Percentiles rank a stretch among this genome's conserved stretches.
phyloP scores from a whole-genome alignment of 1,140 invertebrate species.

The Dendrolimus kikuchii region DNA sequence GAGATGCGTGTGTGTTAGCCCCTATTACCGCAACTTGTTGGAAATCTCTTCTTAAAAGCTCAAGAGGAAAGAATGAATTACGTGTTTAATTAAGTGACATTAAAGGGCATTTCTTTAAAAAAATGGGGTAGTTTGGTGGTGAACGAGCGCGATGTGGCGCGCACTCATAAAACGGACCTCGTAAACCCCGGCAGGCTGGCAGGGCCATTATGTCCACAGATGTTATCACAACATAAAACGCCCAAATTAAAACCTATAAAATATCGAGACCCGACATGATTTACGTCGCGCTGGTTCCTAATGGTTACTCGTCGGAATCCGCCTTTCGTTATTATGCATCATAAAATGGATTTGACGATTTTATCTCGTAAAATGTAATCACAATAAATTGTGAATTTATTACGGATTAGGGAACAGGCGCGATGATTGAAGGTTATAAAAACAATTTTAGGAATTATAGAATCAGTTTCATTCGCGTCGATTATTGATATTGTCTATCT shows the following conservation, averaged over 20 bases:
- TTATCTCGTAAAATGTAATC: conserved; percentile 9
- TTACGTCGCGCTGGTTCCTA: conserved; percentile 31
- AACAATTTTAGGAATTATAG: no score
- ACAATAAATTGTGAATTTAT: conserved; percentile 9
- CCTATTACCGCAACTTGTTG: no score
- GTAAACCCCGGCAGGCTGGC: conserved; percentile 32
- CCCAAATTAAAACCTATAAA: conserved; percentile 64
- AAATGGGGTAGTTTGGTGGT: conserved; percentile 11
- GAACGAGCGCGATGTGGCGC: conserved; percentile 12
- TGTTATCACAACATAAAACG: conserved; percentile 61
- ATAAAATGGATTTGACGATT: conserved; percentile 23
- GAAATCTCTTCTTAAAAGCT: no score
- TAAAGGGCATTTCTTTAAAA: conserved; percentile 2
- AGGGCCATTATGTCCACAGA: conserved; percentile 41
- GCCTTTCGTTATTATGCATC: conserved; percentile 24
- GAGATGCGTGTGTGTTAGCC: no score
- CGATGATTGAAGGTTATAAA: no score
- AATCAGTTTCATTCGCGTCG: no score
- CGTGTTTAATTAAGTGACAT: neutral
- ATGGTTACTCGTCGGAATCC: conserved; percentile 25
- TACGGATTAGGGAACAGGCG: conserved; percentile 8
- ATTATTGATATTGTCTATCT: no score
- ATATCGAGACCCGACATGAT: conserved; percentile 41
- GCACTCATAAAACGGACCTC: conserved; percentile 29
- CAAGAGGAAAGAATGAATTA: neutral